A percentile compares a stretch with the other conserved stretches of the same genome.
Evolutionary conservation across 1,140 invertebrate species (phyloP).

Genomic region (Glossosoma conforme): DNA sequence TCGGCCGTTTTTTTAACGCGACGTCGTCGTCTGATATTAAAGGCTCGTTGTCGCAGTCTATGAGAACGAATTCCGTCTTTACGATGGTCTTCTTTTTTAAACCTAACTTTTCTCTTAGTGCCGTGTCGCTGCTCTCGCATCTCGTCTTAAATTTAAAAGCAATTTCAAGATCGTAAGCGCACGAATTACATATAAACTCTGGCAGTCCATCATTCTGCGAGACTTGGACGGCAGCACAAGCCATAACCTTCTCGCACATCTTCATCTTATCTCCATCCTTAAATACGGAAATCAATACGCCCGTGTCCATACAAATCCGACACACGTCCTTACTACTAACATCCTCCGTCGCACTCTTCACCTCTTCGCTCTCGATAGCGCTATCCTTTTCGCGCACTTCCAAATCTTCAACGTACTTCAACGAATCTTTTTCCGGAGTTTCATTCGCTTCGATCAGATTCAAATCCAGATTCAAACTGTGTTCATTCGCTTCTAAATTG

Average conservation of each 20-base stretch:
- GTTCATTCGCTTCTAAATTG: no score
- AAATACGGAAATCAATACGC: conserved; percentile 26
- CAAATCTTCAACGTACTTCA: no score
- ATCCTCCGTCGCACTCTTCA: background rate
- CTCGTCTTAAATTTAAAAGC: conserved; percentile 35
- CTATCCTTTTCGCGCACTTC: no score
- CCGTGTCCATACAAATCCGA: conserved; percentile 23
- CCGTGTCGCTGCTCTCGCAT: conserved; percentile 38
- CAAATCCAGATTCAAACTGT: no score
- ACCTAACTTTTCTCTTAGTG: conserved; percentile 39
- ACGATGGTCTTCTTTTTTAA: conserved; percentile 41
- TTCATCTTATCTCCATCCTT: conserved; percentile 10
- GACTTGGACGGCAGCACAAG: conserved; percentile 25
- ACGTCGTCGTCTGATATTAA: conserved; percentile 35
- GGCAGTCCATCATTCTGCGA: conserved; percentile 18
- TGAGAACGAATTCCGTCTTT: conserved; percentile 40
- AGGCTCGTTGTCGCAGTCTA: conserved; percentile 40
- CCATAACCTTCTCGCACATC: conserved; percentile 28
- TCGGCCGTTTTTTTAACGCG: background rate
- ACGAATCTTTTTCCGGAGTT: no score
- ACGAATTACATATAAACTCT: conserved; percentile 13
- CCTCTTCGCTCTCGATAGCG: conserved; percentile 8
- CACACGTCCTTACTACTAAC: conserved; percentile 8
- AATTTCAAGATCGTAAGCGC: conserved; percentile 16
- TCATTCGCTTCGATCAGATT: no score